Conservation (phyloP, 2,888 invertebrate species). For the Ditula angustiorana region DNA sequence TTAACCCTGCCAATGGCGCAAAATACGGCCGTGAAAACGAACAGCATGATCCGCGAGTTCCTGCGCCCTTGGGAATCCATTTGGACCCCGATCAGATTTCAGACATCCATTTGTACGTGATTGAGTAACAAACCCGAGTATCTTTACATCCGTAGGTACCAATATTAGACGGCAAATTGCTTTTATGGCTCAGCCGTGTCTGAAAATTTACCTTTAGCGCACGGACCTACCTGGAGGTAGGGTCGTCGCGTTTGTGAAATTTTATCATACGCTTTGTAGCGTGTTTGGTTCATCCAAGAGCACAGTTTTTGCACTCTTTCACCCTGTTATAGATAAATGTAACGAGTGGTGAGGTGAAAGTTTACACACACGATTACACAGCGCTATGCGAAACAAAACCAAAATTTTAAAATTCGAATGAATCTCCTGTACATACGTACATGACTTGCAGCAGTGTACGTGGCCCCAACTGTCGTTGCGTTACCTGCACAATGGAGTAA, state of each 20-base stretch:
- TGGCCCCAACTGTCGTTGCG: too few species aligned
- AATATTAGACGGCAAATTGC: background rate
- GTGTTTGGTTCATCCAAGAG: too few species aligned
- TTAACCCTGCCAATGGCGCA: background rate
- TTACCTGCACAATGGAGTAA: too few species aligned
- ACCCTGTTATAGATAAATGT: too few species aligned
- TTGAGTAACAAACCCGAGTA: slow-evolving; percentile 18
- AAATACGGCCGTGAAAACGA: background rate
- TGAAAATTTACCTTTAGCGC: slow-evolving; percentile 1
- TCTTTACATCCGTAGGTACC: slow-evolving; percentile 1
- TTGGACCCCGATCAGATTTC: slow-evolving; percentile 17
- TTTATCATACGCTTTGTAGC: too few species aligned
- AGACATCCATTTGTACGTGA: slow-evolving; percentile 18
- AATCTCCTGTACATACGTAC: too few species aligned
- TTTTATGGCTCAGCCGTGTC: background rate
- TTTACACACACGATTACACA: too few species aligned
- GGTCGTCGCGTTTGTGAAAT: background rate
- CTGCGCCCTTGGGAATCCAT: slow-evolving; percentile 19
- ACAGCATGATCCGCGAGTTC: slow-evolving; percentile 9
- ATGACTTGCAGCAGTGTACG: too few species aligned
- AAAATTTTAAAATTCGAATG: too few species aligned
- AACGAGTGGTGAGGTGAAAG: too few species aligned
- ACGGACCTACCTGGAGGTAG: background rate
- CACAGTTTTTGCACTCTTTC: too few species aligned
- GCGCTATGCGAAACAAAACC: too few species aligned